Conservation (phyloP, 1,140 invertebrate species). For the Drosophila kohkoa region DNA sequence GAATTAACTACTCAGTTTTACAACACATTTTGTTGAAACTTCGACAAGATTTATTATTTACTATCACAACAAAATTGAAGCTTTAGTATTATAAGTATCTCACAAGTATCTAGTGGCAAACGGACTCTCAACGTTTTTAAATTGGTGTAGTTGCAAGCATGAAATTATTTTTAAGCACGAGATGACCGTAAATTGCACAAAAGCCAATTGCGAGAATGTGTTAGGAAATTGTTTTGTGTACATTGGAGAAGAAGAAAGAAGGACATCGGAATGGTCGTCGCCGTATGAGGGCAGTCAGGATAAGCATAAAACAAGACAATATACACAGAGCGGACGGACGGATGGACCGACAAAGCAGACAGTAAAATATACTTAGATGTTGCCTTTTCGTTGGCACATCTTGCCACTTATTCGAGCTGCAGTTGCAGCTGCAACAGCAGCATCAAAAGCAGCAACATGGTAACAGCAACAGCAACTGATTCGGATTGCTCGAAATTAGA, state of each 20-base stretch:
- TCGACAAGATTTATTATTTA: too few relatives aligned
- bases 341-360: constrained; percentile 15
- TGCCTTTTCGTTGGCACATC: constrained; percentile 37
- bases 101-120: too few relatives aligned
- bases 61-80: too few relatives aligned
- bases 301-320: constrained; percentile 32
- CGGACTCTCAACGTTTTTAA: not conserved
- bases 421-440: constrained; percentile 17
- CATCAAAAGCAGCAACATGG: constrained; percentile 5
- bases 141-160: constrained; percentile 15
- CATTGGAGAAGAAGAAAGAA: constrained; percentile 5
- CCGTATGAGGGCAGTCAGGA: constrained; percentile 23
- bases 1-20: too few relatives aligned
- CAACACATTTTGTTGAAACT: too few relatives aligned
- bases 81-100: too few relatives aligned
- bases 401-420: constrained; percentile 30
- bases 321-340: constrained; percentile 9
- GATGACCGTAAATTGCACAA: constrained; percentile 73
- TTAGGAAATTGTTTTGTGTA: constrained; percentile 74
- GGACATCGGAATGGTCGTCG: constrained; percentile 12
- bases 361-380: constrained; percentile 52
- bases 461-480: constrained; percentile 36
- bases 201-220: constrained; percentile 64
- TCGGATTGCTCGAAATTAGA: constrained; percentile 27
- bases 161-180: constrained; percentile 75